Base-by-base conservation (phyloP, 2,888 invertebrate species). In the Vandiemenella viatica region DNA sequence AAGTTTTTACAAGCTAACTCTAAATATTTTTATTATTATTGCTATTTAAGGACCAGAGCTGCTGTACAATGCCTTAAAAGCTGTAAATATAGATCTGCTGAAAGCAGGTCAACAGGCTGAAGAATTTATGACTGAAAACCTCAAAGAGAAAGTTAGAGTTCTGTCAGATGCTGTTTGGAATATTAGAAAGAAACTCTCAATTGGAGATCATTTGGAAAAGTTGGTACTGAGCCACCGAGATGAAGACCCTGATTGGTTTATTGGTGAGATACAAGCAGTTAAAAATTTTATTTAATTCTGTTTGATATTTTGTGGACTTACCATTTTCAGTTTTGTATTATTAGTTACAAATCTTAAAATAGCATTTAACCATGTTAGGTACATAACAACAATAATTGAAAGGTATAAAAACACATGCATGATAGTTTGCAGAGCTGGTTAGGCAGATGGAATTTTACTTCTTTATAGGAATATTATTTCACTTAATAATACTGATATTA, bases 201-300 rank as follows among this genome's bases (percentile, higher is more conserved):
- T 6, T 20, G 7, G 21, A 13, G 22, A 20, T 20, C 20, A 10
- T n/a, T 13, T 15, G n/a, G 19, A 44, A 7, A 43, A 41, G 18
- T 22, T 43, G 15, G 8, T 22, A 55, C 68, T 76, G 20, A 80
- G 80, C 59, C 71, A 72, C 40, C 72, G 74, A 53, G 68, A 73
- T 8, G 79, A 83, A 53, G 82, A 89, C 65, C 77, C 81, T 1
- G 79, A 77, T 53, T 89, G 89, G 89, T 89, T 89, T 67, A 72
- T 75, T 69, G 84, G 85, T 69, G 58, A 50, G 45, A 50, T 38
- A n/a, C n/a, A n/a, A n/a, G n/a, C n/a, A n/a, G n/a, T n/a, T n/a
- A n/a, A n/a, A n/a, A n/a, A n/a, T n/a, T n/a, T n/a, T n/a, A n/a
- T n/a, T n/a, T n/a, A n/a, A n/a, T n/a, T n/a, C n/a, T n/a, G n/a